A percentile compares a stretch with the other conserved stretches of the same genome.
These are phyloP conservation scores for Lethrus apterus DNA, from an alignment of 1,140 invertebrate genomes.

Conservation along the genomic window DNA sequence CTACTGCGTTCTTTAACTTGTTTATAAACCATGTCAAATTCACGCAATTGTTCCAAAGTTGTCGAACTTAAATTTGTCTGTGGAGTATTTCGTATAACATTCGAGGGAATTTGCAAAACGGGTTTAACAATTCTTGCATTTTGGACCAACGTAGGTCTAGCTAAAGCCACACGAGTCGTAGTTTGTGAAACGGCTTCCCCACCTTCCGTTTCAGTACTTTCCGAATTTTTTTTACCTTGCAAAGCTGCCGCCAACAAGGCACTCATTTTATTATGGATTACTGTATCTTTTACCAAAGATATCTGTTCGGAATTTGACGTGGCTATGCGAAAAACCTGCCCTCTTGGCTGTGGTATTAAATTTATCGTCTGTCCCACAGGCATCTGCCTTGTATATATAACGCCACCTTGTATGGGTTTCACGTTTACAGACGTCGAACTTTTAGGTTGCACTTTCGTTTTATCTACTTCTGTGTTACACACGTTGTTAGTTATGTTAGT, in stretches of 20 bases:
- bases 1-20: slow-evolving; percentile 65
- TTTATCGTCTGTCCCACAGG: slow-evolving; percentile 53
- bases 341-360: slow-evolving; percentile 44
- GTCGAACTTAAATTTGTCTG: slow-evolving; percentile 43
- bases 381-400: slow-evolving; percentile 53
- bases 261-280: slow-evolving; percentile 43
- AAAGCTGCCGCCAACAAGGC: slow-evolving; percentile 41
- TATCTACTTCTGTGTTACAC: slow-evolving; percentile 10
- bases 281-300: slow-evolving; percentile 39
- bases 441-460: slow-evolving; percentile 14
- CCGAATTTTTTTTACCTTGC: slow-evolving; percentile 37
- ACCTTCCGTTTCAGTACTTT: slow-evolving; percentile 31
- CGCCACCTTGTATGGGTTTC: slow-evolving; percentile 53
- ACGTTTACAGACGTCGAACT: slow-evolving; percentile 32
- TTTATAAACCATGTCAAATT: slow-evolving; percentile 76
- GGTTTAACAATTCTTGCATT: slow-evolving; percentile 48
- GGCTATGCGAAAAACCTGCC: slow-evolving; percentile 38
- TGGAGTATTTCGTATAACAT: slow-evolving; percentile 47
- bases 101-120: slow-evolving; percentile 49
- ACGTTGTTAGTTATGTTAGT: slow-evolving; percentile 15
- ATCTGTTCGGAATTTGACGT: slow-evolving; percentile 39
- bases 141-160: slow-evolving; percentile 41
- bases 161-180: slow-evolving; percentile 18
- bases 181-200: slow-evolving; percentile 19
- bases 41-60: slow-evolving; percentile 67